Conservation (phyloP, 2,797 vertebrate genomes). For the Capromys pilorides region DNA sequence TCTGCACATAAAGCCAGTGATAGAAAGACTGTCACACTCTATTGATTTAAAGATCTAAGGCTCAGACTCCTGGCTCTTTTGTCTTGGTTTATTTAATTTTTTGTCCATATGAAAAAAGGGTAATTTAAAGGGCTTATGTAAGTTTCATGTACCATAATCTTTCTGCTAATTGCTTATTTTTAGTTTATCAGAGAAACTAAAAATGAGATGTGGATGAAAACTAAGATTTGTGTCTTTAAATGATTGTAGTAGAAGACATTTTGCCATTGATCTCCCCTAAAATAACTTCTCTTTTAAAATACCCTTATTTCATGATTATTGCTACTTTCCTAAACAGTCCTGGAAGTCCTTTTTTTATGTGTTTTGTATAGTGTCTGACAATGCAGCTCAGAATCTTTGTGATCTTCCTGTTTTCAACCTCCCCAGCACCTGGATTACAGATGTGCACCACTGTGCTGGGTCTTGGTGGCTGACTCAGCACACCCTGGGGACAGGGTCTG, state of each 20-base stretch:
- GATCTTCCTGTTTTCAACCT: too few species aligned
- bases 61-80: not conserved
- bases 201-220: not conserved
- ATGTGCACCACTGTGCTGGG: too few species aligned
- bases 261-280: not conserved
- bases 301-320: not conserved
- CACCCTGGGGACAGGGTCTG: too few species aligned
- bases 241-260: not conserved
- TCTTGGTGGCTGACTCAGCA: too few species aligned
- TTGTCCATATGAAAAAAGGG: not conserved
- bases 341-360: not conserved
- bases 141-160: not conserved
- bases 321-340: not conserved
- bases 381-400: too few species aligned
- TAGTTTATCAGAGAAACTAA: not conserved
- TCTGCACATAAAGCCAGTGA: not conserved
- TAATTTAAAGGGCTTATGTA: not conserved
- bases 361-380: too few species aligned
- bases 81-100: not conserved
- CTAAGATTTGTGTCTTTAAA: not conserved
- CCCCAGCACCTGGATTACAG: too few species aligned
- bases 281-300: not conserved
- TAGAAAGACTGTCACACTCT: not conserved
- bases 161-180: not conserved
- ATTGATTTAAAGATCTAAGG: not conserved